A percentile compares a stretch with the other conserved stretches of the same genome.
Evolutionary conservation across 2,888 invertebrate genomes (phyloP).

Genomic region (Lydus trimaculatus): DNA sequence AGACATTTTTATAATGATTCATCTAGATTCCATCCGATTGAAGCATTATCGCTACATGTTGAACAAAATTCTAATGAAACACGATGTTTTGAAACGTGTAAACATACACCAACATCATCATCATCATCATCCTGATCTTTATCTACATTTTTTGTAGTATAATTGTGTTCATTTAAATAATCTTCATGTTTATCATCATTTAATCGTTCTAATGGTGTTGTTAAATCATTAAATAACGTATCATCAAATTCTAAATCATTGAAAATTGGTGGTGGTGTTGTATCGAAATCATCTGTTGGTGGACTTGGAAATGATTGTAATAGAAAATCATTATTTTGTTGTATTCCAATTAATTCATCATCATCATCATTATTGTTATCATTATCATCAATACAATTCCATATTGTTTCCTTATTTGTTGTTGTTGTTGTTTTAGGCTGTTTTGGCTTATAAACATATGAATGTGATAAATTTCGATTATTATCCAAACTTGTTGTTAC

Average conservation of each 20-base stretch:
- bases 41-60: constrained; percentile 64
- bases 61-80: constrained; percentile 68
- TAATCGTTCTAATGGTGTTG: not conserved
- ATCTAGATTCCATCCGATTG: constrained; percentile 42
- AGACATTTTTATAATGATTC: constrained; percentile 49
- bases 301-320: constrained; percentile 29
- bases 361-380: too few species aligned
- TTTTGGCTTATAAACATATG: constrained; percentile 42
- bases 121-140: constrained; percentile 33
- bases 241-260: constrained; percentile 34
- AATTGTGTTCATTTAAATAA: constrained; percentile 49
- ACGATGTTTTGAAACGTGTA: constrained; percentile 65
- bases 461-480: constrained; percentile 43
- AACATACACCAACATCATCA: constrained; percentile 64
- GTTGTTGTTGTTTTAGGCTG: constrained; percentile 38
- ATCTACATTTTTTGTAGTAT: constrained; percentile 34
- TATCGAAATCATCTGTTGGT: constrained; percentile 8
- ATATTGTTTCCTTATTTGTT: constrained; percentile 30
- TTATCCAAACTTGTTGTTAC: constrained; percentile 52
- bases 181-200: constrained; percentile 9
- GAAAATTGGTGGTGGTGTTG: not conserved
- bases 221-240: constrained; percentile 12
- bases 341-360: constrained; percentile 22
- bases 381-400: constrained; percentile 38
- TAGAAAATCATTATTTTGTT: constrained; percentile 23